Base-by-base conservation (phyloP, 2,888 invertebrate genomes). In the Platerodrilus igneus region DNA sequence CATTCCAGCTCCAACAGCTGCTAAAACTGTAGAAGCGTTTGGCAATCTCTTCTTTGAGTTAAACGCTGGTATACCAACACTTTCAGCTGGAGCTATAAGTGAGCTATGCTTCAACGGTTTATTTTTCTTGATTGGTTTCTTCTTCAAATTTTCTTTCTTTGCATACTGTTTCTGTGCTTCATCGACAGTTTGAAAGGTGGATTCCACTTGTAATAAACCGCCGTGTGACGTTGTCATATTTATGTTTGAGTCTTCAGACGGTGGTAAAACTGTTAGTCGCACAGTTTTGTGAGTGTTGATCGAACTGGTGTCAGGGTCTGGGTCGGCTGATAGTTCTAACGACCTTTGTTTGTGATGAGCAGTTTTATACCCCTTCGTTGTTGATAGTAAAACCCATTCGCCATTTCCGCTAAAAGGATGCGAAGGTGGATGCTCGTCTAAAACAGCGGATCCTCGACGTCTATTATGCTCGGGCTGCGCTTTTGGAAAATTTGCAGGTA, bases 1-100 rank as follows among this genome's bases (percentile, higher is more conserved):
- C 79, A 86, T 82, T 0, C 86, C 86, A 9, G 86, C 85, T 0
- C 85, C 82, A 1, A 85, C 81, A 1, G 83, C 83, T 4, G 84
- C 83, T 46, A 84, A 59, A 19, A 84, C 74, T 0, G 81, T 78
- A 0, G 80, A 74, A 50, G 75, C 76, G 54, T 81, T 78, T 2
- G 38, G 37, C 20, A 16, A 8, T 17, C 30, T 41, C 3, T 21
- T 37, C n/a, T 15, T 37, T 4, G 30, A 17, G 2, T 6, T 27
- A 8, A 22, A 15, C 3, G 41, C 16, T n/a, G 47, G 19, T 4
- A 37, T 33, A 6, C 34, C 19, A 13, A 39, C 33, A 19, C 11
- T 35, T 9, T 30, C 27, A 11, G 31, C 13, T 5, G 11, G 16
- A 5, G 4, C 15, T 8, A 8, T 7, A n/a, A 20, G 9, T 3